Conservation (phyloP, 2,888 invertebrate species). For the Zootermopsis nevadensis region DNA sequence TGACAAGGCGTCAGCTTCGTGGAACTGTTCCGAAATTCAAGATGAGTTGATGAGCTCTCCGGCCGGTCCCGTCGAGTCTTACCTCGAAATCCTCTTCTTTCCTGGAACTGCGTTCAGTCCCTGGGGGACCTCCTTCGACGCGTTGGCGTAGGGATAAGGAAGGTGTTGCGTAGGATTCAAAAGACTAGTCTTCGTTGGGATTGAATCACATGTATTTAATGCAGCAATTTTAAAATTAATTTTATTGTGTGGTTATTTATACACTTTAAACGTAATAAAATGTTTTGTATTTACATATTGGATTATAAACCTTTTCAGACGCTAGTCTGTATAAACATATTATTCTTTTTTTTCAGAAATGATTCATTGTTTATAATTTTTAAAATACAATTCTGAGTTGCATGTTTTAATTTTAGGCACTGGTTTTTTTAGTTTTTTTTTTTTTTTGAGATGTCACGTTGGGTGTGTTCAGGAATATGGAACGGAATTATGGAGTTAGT, state of each 20-base stretch:
- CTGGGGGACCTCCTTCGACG: not conserved
- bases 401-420: constrained; percentile 39
- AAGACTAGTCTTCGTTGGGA: not conserved
- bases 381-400: constrained; percentile 38
- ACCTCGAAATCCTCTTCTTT: not conserved
- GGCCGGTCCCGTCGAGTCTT: too few relatives aligned
- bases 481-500: constrained; percentile 1
- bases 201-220: constrained; percentile 15
- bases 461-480: not conserved
- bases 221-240: not conserved
- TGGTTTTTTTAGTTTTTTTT: constrained; percentile 11
- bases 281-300: constrained; percentile 39
- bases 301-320: constrained; percentile 23
- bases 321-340: constrained; percentile 23
- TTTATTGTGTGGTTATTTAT: constrained; percentile 37
- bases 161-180: not conserved
- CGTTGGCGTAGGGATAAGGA: not conserved
- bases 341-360: constrained; percentile 1
- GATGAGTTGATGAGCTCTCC: too few relatives aligned
- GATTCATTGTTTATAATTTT: constrained; percentile 5
- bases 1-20: too few relatives aligned
- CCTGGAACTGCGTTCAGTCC: not conserved
- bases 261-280: constrained; percentile 36
- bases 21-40: too few relatives aligned
- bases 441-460: constrained; percentile 4